Evolutionary conservation across 2,888 invertebrate species (phyloP), one percentile per base, ranked within the genome.

Genomic region (Drosophila picticornis): DNA sequence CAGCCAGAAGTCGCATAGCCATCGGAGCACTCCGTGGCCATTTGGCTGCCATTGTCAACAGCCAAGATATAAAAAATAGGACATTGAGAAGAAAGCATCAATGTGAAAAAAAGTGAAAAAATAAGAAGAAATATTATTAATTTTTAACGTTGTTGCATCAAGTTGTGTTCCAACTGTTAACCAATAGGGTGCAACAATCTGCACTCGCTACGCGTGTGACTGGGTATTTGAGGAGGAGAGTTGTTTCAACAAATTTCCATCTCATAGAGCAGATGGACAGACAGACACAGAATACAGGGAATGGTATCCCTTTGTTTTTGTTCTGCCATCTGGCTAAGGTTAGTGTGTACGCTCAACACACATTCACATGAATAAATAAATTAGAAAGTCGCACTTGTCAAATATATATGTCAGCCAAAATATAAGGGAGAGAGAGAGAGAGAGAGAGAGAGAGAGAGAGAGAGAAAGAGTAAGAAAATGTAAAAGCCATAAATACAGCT

Each of bases 41-140:
- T 58, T 69, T 75, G 75, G 61, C 52, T 38, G 68, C 62, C 48
- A 68, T 52, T 22, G 57, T 58, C 46, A 57, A 27, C 57, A 50
- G 34, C 19, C 43, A n/a, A 38, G 38, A 38, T 38, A 56, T 7
- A 38, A 19, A 56, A 76, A 79, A 80, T 63, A 63, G 51, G 63
- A 57, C 59, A 66, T 43, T 51, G 50, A 75, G 68, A 69, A 77
- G 60, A 55, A 77, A 70, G 64, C 61, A 52, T 69, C 71, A 77
- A 77, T 63, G 32, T 27, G n/a, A n/a, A n/a, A n/a, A n/a, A n/a
- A n/a, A 9, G 55, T 32, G 29, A 46, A 10, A 25, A 32, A 56
- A 60, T 71, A 69, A 63, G 3, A 27, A 38, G 9, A 72, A 66
- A 75, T 70, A 78, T 80, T 76, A 85, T 85, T 79, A 77, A 72